Conservation (phyloP, 2,888 invertebrate species). For the Cryptocephalus primarius region DNA sequence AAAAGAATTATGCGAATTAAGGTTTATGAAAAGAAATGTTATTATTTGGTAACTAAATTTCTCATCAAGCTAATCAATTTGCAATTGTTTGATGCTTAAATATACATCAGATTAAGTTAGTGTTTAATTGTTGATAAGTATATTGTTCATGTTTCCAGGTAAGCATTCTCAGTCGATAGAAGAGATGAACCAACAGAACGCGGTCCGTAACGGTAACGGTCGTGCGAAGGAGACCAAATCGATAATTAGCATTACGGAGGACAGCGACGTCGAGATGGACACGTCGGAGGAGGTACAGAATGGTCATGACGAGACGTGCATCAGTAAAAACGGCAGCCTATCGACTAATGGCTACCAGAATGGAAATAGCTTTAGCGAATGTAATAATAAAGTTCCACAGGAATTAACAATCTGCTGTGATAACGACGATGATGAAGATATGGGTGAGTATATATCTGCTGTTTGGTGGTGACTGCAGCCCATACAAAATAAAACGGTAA, state of each 20-base stretch:
- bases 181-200: conserved; percentile 44
- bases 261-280: conserved; percentile 47
- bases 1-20: neutral
- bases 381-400: conserved; percentile 22
- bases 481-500: neutral
- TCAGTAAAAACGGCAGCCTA: conserved; percentile 7
- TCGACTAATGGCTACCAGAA: conserved; percentile 48
- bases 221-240: conserved; percentile 24
- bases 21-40: too few relatives aligned
- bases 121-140: too few relatives aligned
- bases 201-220: conserved; percentile 37
- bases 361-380: conserved; percentile 39
- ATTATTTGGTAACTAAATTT: too few relatives aligned
- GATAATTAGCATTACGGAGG: conserved; percentile 26
- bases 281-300: conserved; percentile 35
- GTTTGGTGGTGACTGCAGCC: neutral
- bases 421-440: conserved; percentile 53
- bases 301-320: neutral
- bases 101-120: too few relatives aligned
- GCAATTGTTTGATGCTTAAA: too few relatives aligned
- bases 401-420: conserved; percentile 42
- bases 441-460: conserved; percentile 49
- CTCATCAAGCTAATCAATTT: too few relatives aligned
- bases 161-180: conserved; percentile 28
- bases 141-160: neutral